Evolutionary conservation across 1,140 invertebrate species (phyloP).

Genomic region (Sesamia nonagrioides): DNA sequence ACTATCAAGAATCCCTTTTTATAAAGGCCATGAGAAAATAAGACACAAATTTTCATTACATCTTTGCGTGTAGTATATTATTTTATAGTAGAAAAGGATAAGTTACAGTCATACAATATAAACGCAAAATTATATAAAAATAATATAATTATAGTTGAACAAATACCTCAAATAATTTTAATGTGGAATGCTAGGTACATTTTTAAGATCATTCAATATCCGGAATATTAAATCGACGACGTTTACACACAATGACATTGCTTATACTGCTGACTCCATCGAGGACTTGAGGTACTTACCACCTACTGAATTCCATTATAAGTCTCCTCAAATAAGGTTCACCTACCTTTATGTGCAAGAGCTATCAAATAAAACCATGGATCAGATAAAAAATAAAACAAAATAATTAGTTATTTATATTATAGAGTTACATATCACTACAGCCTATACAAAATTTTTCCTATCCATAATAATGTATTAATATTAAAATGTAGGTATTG

Average conservation of each 20-base stretch:
- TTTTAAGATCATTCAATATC: background rate
- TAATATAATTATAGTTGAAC: conserved; percentile 40
- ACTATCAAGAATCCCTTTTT: background rate
- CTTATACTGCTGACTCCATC: background rate
- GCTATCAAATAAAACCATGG: background rate
- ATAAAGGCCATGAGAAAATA: conserved; percentile 33
- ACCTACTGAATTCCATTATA: too few species aligned
- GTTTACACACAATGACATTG: background rate
- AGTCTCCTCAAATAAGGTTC: too few species aligned
- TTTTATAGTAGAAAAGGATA: conserved; percentile 50
- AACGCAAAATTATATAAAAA: conserved; percentile 61
- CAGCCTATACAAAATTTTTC: background rate
- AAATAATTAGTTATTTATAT: background rate
- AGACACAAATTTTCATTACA: conserved; percentile 34
- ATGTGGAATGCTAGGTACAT: conserved; percentile 50
- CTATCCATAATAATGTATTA: conserved; percentile 7
- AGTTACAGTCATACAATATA: conserved; percentile 65
- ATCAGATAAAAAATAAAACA: background rate
- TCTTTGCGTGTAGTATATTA: conserved; percentile 44
- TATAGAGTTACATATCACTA: conserved; percentile 1
- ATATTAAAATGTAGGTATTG: conserved; percentile 16
- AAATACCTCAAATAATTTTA: conserved; percentile 49
- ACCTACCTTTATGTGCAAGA: background rate
- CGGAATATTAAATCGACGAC: background rate
- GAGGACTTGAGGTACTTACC: too few species aligned